Base-by-base conservation (phyloP, 1,140 invertebrate genomes). In the Pristionchus pacificus region DNA sequence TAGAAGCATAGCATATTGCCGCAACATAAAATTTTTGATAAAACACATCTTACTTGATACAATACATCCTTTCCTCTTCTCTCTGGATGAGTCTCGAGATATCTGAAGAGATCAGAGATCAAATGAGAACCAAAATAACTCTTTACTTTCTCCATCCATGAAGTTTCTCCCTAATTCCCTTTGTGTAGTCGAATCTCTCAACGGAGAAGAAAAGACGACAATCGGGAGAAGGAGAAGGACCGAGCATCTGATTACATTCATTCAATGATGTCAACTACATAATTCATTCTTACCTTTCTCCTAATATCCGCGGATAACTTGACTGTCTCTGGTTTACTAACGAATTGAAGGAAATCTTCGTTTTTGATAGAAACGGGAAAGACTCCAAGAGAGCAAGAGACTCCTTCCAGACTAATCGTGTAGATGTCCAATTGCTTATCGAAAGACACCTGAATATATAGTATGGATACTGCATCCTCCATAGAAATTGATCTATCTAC, bases 311-410 rank as follows among this genome's bases (percentile, higher is more conserved):
- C 33, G 30, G 73, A 70, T 24, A 75, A 63, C 67, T 79, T 75
- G 32, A 79, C 60, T 0, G 79, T 81, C 31, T 76, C 76, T 10
- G 79, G 71, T 24, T 73, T 67, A 49, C 72, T 60, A 28, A 78
- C 81, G 27, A 83, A 70, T 32, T 77, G 76, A 27, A 83, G 58
- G 63, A 83, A 83, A 60, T 83, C 81, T 30, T 83, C 81, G 69
- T 83, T 83, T 66, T 83, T 83, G 57, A 83, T 83, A 33, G 70
- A 74, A 2, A 83, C 81, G 1, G 81, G 81, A 67, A 83, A 83
- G 13, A 83, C 81, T n/a, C 81, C 81, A 3, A 83, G 68, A 2
- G 81, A 83, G 49, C 80, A 83, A 24, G 77, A 78, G 79, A 77
- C 81, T 13, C 82, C 82, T 66, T 83, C 79, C 69, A 81, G 80